Percentiles rank a stretch among this genome's conserved stretches.
These are phyloP conservation scores for Chelon auratus DNA, from an alignment of 2,797 vertebrate genomes.

Conservation along the genomic window DNA sequence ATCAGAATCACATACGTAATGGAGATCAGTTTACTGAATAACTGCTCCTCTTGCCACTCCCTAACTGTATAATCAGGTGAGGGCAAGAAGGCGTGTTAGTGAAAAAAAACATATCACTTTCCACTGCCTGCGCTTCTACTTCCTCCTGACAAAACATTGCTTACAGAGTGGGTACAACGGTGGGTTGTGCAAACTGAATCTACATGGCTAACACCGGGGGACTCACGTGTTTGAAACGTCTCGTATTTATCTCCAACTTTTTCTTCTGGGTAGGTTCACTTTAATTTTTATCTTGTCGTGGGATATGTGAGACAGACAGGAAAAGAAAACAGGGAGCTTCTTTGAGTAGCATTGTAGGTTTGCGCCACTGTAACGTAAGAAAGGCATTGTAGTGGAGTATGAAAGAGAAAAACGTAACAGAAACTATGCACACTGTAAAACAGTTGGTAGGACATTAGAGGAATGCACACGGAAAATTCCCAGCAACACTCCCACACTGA, in stretches of 20 bases:
- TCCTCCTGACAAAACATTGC: slow-evolving; percentile 13
- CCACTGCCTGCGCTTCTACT: neutral
- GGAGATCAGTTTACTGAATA: neutral
- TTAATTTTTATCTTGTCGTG: neutral
- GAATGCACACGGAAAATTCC: neutral
- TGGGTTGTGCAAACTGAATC: slow-evolving; percentile 8
- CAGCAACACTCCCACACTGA: neutral
- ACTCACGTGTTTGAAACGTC: slow-evolving; percentile 80
- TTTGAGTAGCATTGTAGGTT: neutral
- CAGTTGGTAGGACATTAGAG: neutral
- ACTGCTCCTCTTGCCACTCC: slow-evolving; percentile 46
- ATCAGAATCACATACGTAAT: neutral
- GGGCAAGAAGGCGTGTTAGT: slow-evolving; percentile 45
- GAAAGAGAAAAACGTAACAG: neutral
- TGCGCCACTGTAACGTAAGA: neutral
- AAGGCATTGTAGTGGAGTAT: slow-evolving; percentile 9
- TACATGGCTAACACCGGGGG: slow-evolving; percentile 78
- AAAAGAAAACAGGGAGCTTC: neutral
- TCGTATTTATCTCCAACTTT: slow-evolving; percentile 79
- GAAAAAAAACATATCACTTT: slow-evolving; percentile 1
- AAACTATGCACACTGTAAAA: neutral
- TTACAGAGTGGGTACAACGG: neutral
- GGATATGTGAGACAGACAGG: neutral
- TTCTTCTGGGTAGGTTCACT: slow-evolving; percentile 81
- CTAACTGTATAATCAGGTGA: slow-evolving; percentile 54